These are phyloP conservation scores for Noctua janthina DNA, from an alignment of 2,888 invertebrate species.

Conservation along the genomic window DNA sequence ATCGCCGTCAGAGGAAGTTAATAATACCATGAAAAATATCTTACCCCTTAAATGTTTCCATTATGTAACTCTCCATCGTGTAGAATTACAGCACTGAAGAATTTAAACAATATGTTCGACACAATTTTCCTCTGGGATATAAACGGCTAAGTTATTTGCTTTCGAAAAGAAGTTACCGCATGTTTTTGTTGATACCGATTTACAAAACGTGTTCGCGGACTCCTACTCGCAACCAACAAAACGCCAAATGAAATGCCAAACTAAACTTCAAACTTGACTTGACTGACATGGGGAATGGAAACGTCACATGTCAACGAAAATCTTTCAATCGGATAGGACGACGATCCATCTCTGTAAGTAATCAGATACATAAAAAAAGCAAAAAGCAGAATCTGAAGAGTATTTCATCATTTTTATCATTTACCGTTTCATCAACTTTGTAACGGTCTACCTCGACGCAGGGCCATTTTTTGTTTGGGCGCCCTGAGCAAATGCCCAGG, in stretches of 20 bases:
- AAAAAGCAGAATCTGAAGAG: neutral
- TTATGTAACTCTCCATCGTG: conserved; percentile 80
- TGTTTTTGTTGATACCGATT: conserved; percentile 75
- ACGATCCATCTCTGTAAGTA: neutral
- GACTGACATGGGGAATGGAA: conserved; percentile 4
- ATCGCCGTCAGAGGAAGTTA: conserved; percentile 69
- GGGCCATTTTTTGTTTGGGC: neutral
- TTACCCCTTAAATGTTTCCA: conserved; percentile 77
- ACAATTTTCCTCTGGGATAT: conserved; percentile 28
- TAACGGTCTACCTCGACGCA: neutral
- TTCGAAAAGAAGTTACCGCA: conserved; percentile 76
- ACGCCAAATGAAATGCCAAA: conserved; percentile 50
- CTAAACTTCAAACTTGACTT: conserved; percentile 42
- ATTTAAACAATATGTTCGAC: conserved; percentile 25
- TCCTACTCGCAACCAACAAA: conserved; percentile 40
- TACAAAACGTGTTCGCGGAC: conserved; percentile 62
- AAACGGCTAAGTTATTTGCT: conserved; percentile 19
- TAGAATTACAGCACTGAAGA: conserved; percentile 58
- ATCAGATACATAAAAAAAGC: neutral
- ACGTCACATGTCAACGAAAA: conserved; percentile 26
- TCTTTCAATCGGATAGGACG: neutral
- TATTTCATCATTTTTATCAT: no score
- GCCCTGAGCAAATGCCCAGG: neutral
- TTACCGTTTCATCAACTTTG: neutral
- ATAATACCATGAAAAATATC: conserved; percentile 71